A percentile compares a stretch with the other conserved stretches of the same genome.
phyloP scores from a whole-genome alignment of 1,140 invertebrate genomes.

The Drosophila asahinai region DNA sequence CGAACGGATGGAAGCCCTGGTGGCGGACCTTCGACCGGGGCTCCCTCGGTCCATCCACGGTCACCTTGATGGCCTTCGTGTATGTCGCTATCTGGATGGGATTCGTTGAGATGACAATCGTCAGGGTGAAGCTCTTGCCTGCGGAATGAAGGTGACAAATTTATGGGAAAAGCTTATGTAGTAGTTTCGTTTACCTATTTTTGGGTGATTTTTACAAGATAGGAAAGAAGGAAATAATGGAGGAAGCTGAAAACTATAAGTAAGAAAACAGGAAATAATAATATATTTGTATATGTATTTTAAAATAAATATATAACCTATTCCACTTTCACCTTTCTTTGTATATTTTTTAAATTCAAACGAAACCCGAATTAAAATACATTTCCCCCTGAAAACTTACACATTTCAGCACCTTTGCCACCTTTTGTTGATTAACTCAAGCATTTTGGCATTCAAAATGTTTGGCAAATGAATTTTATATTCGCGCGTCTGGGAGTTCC shows the following conservation, averaged over 20 bases:
- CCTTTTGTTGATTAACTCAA: constrained; percentile 51
- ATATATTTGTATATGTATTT: no score
- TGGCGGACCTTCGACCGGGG: constrained; percentile 96
- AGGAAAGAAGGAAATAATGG: no score
- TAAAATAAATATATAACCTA: no score
- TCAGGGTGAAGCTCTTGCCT: constrained; percentile 99
- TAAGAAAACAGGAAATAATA: no score
- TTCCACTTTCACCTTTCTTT: no score
- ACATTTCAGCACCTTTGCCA: not conserved
- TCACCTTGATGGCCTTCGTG: constrained; percentile 98
- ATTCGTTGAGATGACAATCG: constrained; percentile 96
- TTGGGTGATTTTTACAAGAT: no score
- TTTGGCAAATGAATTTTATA: constrained; percentile 51
- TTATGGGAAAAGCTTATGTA: no score
- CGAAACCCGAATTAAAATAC: no score
- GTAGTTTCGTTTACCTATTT: no score
- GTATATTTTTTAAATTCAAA: no score
- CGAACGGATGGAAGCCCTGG: constrained; percentile 94
- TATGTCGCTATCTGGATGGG: constrained; percentile 97
- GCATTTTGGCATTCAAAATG: constrained; percentile 51
- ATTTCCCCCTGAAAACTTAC: not conserved
- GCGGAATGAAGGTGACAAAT: constrained; percentile 30
- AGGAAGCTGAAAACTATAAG: no score
- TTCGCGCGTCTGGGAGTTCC: constrained; percentile 41
- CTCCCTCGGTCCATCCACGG: constrained; percentile 98